Percentiles rank a stretch among this genome's conserved stretches.
Evolutionary conservation across 1,140 invertebrate genomes (phyloP).

Genomic region (Phthorimaea operculella): DNA sequence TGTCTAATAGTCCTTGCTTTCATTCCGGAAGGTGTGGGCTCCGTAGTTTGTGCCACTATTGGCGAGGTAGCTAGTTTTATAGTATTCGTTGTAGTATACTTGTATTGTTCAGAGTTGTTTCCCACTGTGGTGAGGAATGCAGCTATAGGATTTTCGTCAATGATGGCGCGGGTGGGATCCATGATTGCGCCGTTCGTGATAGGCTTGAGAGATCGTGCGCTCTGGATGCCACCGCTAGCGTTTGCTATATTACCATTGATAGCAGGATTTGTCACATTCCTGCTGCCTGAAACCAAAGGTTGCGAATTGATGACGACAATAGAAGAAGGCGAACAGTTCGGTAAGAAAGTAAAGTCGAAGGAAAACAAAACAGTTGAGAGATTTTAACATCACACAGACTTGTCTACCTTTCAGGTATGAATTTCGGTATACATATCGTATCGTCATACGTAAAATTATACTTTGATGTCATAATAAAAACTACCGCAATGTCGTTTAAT

Average conservation of each 20-base stretch:
- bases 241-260: conserved; percentile 76
- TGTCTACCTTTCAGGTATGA: no score
- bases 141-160: conserved; percentile 74
- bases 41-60: conserved; percentile 70
- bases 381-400: no score
- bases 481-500: no score
- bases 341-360: conserved; percentile 66
- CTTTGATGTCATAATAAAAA: no score
- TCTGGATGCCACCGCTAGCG: conserved; percentile 73
- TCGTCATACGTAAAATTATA: no score
- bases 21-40: conserved; percentile 59
- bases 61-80: conserved; percentile 77
- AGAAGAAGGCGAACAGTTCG: conserved; percentile 81
- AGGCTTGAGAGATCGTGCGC: conserved; percentile 48
- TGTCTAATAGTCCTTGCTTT: conserved; percentile 69
- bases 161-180: conserved; percentile 75
- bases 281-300: conserved; percentile 81
- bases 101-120: conserved; percentile 76
- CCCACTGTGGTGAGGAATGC: conserved; percentile 76
- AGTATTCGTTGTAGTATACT: conserved; percentile 74
- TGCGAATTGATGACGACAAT: conserved; percentile 80
- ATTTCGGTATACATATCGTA: no score
- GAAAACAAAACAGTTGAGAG: not conserved
- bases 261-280: conserved; percentile 72
- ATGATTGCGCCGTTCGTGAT: conserved; percentile 75